These are phyloP conservation scores for Aspidiotus destructor DNA, from an alignment of 2,888 invertebrate species.

Conservation along the genomic window DNA sequence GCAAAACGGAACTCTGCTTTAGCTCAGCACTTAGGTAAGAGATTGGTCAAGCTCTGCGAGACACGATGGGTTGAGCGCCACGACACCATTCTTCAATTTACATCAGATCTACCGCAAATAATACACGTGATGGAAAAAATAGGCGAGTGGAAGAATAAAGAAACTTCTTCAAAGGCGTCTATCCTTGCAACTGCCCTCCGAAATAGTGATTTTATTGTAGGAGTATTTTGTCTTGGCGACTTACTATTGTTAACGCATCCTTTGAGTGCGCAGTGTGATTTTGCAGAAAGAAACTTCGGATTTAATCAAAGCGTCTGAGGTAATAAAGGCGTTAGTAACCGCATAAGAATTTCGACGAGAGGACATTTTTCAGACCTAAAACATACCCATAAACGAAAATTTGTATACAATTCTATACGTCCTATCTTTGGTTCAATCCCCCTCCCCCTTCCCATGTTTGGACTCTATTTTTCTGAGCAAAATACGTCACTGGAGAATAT, in stretches of 20 bases:
- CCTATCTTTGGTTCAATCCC: too few species aligned
- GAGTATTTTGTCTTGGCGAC: not conserved
- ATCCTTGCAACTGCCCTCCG: not conserved
- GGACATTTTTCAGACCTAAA: too few species aligned
- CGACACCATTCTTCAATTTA: not conserved
- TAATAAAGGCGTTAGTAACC: too few species aligned
- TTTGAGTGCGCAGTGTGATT: not conserved
- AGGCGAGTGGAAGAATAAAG: not conserved
- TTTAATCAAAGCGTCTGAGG: not conserved
- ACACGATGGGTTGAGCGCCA: not conserved
- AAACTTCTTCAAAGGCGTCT: not conserved
- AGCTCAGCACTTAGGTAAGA: not conserved
- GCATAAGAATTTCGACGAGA: too few species aligned
- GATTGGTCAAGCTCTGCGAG: not conserved
- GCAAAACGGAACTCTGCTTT: not conserved
- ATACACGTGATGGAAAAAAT: not conserved
- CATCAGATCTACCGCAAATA: not conserved
- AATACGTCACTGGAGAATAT: too few species aligned
- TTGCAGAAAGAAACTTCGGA: not conserved
- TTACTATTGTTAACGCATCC: not conserved
- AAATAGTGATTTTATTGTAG: not conserved
- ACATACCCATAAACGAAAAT: too few species aligned
- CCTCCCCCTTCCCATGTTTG: too few species aligned
- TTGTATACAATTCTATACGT: too few species aligned
- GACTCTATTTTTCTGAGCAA: too few species aligned